phyloP scores from a whole-genome alignment of 2,113 vertebrate species.

The Uria lomvia region DNA sequence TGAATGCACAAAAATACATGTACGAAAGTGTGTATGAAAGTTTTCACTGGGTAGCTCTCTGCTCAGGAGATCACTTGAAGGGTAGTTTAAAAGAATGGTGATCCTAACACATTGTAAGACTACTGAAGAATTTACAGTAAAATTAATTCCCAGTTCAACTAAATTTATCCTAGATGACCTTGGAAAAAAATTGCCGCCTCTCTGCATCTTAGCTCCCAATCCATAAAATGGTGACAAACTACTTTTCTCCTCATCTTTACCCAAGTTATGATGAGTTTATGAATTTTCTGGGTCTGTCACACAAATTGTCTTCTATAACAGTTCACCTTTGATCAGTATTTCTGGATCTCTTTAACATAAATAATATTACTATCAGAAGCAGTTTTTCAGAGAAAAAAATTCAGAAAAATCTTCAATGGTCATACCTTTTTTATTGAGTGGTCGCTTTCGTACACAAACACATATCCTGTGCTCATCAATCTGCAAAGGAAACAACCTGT shows the following conservation, averaged over 20 bases:
- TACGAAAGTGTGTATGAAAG: not conserved
- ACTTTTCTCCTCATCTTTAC: not conserved
- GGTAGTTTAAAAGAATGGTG: not conserved
- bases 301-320: not conserved
- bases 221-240: not conserved
- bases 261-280: not conserved
- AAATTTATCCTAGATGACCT: not conserved
- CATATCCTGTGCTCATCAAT: slow-evolving; percentile 99
- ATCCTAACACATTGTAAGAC: not conserved
- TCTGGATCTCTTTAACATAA: not conserved
- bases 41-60: not conserved
- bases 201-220: not conserved
- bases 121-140: not conserved
- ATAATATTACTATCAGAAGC: not conserved
- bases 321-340: not conserved
- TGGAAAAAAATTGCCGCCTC: not conserved
- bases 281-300: not conserved
- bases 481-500: slow-evolving; percentile 63
- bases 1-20: not conserved
- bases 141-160: not conserved
- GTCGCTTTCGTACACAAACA: slow-evolving; percentile 94
- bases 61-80: not conserved
- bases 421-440: slow-evolving; percentile 96
- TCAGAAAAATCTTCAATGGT: not conserved
- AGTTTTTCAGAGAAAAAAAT: not conserved